These are phyloP conservation scores for Nymphalis io DNA, from an alignment of 1,140 invertebrate species.

Conservation along the genomic window DNA sequence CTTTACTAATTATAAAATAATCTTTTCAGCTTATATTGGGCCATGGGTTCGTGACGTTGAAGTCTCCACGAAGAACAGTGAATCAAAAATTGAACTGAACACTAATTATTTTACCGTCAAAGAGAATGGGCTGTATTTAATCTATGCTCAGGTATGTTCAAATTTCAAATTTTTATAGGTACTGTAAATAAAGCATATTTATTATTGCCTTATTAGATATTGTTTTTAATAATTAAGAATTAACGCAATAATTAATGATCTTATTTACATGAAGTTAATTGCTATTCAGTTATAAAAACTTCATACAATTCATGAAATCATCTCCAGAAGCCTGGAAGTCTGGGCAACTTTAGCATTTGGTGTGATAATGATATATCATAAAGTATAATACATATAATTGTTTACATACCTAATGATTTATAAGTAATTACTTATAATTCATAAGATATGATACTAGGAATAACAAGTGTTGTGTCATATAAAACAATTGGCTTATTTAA, in stretches of 20 bases:
- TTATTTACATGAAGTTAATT: no score
- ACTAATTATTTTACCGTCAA: slow-evolving; percentile 61
- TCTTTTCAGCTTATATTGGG: slow-evolving; percentile 60
- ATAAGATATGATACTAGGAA: background rate
- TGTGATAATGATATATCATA: no score
- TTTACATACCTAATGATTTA: background rate
- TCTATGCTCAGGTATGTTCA: slow-evolving; percentile 69
- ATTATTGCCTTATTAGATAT: no score
- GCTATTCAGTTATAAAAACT: no score
- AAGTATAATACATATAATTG: background rate
- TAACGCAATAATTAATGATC: no score
- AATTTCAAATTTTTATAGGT: background rate
- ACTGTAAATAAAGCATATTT: no score
- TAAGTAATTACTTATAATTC: background rate
- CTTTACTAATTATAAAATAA: background rate
- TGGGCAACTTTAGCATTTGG: no score
- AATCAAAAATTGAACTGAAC: slow-evolving; percentile 60
- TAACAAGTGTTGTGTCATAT: background rate
- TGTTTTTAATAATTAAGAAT: no score
- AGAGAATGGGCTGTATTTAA: slow-evolving; percentile 63
- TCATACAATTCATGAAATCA: no score
- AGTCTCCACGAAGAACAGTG: slow-evolving; percentile 63
- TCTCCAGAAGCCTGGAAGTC: no score
- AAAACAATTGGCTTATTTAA: background rate
- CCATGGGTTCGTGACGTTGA: slow-evolving; percentile 64